Percentiles rank a stretch among this genome's conserved stretches.
Conservation (phyloP, 2,113 vertebrate species). For the Gadus chalcogrammus region DNA sequence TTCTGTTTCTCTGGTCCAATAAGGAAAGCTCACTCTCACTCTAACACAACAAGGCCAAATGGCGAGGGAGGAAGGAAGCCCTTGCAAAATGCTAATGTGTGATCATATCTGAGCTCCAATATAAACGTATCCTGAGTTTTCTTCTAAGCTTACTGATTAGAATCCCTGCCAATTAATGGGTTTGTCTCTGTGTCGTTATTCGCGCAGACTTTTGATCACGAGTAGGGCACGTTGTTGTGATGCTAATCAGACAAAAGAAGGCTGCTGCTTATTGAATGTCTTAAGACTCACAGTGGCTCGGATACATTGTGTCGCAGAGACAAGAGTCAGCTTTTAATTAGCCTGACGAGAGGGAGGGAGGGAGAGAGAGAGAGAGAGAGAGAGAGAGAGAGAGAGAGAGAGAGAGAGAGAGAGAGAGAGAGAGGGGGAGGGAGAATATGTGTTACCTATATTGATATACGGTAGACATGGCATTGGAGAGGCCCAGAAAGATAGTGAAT, state of each 20-base stretch:
- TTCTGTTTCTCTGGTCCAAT: slow-evolving; percentile 7
- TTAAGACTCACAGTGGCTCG: slow-evolving; percentile 35
- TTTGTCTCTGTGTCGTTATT: slow-evolving; percentile 18
- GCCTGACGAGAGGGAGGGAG: slow-evolving; percentile 24
- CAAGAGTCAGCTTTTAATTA: slow-evolving; percentile 60
- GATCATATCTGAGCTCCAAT: slow-evolving; percentile 2
- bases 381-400: background rate
- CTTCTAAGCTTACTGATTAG: background rate
- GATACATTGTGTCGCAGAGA: slow-evolving; percentile 43
- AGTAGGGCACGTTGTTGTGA: slow-evolving; percentile 38
- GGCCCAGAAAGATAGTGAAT: too few species aligned
- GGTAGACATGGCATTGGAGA: background rate
- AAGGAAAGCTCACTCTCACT: slow-evolving; percentile 8
- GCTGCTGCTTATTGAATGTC: slow-evolving; percentile 40
- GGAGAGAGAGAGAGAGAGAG: background rate
- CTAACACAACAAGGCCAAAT: slow-evolving; percentile 25
- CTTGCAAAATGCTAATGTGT: slow-evolving; percentile 30
- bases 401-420: background rate
- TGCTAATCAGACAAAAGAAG: slow-evolving; percentile 57
- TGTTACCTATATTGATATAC: background rate
- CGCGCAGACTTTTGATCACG: slow-evolving; percentile 9
- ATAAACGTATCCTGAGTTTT: background rate
- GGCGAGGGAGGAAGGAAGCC: background rate
- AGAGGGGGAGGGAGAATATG: background rate
- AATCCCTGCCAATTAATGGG: slow-evolving; percentile 2